Conservation (phyloP, 2,113 vertebrate genomes). For the Actenoides hombroni region DNA sequence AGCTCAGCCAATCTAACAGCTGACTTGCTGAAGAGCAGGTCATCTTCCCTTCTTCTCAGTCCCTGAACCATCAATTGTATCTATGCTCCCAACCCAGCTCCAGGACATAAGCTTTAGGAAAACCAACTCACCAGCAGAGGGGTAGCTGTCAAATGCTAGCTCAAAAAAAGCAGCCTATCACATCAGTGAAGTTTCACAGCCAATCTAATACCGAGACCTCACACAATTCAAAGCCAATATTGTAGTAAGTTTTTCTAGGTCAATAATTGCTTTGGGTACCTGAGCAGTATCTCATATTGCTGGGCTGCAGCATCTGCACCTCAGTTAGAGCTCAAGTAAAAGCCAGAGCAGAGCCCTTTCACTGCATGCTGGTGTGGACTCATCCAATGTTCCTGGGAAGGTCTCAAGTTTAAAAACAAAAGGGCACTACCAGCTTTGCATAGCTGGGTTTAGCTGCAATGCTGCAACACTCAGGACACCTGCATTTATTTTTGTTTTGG, state of each 20-base stretch:
- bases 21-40: not conserved
- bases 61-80: not conserved
- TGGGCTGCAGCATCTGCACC: not conserved
- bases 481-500: not conserved
- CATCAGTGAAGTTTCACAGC: not conserved
- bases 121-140: not conserved
- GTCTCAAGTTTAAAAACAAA: not conserved
- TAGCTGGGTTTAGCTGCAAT: not conserved
- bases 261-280: not conserved
- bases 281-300: not conserved
- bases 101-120: not conserved
- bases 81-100: not conserved
- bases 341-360: not conserved
- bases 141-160: not conserved
- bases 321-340: not conserved
- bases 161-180: not conserved
- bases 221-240: not conserved
- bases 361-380: rapidly evolving
- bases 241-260: not conserved
- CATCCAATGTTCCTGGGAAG: not conserved
- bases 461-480: not conserved
- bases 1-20: not conserved
- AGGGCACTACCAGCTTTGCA: rapidly evolving
- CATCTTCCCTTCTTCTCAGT: not conserved
- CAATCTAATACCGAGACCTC: not conserved